These are phyloP conservation scores for Heliothis virescens DNA, from an alignment of 1,140 invertebrate genomes.

Conservation along the genomic window DNA sequence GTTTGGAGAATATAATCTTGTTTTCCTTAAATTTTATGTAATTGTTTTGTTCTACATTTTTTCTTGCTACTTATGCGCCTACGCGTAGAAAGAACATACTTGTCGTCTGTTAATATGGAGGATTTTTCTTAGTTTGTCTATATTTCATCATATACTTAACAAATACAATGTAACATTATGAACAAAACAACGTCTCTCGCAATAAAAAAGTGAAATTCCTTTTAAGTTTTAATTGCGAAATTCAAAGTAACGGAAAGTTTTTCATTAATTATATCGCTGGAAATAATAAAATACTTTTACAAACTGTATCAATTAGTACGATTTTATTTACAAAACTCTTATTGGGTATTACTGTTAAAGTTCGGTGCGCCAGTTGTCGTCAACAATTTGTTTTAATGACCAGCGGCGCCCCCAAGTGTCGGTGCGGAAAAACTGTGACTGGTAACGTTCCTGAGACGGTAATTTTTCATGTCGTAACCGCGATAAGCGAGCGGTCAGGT, in stretches of 20 bases:
- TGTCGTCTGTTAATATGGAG: conserved; percentile 27
- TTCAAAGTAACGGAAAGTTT: conserved; percentile 36
- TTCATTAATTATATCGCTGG: conserved; percentile 21
- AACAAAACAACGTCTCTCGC: neutral
- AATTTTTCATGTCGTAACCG: conserved; percentile 79
- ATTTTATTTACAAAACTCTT: conserved; percentile 57
- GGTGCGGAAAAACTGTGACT: conserved; percentile 74
- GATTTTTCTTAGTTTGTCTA: neutral
- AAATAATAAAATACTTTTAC: conserved; percentile 37
- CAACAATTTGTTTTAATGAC: conserved; percentile 80
- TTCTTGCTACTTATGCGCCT: too few species aligned
- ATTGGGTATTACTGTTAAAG: conserved; percentile 54
- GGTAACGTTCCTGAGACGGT: conserved; percentile 68
- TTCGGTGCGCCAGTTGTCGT: conserved; percentile 64
- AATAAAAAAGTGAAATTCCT: conserved; percentile 22
- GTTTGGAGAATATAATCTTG: too few species aligned
- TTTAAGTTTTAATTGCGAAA: conserved; percentile 35
- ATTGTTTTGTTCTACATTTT: too few species aligned
- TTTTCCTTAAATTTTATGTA: too few species aligned
- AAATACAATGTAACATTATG: neutral
- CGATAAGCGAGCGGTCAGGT: conserved; percentile 81
- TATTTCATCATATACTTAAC: neutral
- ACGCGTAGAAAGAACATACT: too few species aligned
- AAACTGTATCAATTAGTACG: conserved; percentile 45
- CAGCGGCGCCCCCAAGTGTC: conserved; percentile 60